Conservation (phyloP, 2,888 invertebrate species). For the Clusia tigrina region DNA sequence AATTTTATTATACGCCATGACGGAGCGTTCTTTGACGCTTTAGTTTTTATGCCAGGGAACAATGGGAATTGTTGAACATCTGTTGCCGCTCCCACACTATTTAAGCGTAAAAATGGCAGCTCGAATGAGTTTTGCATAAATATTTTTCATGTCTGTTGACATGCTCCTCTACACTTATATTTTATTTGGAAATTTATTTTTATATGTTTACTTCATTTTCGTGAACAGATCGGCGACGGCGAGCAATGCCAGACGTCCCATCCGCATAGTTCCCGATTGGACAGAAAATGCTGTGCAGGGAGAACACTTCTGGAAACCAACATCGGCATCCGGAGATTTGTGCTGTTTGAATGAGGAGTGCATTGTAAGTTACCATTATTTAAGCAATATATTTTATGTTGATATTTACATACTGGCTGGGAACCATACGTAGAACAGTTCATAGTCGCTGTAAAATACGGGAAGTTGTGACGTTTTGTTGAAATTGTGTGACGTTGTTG, state of each 20-base stretch:
- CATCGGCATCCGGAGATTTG: slow-evolving; percentile 91
- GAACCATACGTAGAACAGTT: too few relatives aligned
- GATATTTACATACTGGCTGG: too few relatives aligned
- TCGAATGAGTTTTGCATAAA: background rate
- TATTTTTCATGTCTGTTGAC: background rate
- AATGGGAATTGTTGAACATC: background rate
- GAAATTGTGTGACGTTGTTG: too few relatives aligned
- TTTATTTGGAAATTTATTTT: too few relatives aligned
- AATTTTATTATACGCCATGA: too few relatives aligned
- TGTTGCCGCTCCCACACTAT: background rate
- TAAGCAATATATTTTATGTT: too few relatives aligned
- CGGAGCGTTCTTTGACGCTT: too few relatives aligned
- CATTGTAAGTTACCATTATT: slow-evolving; percentile 58
- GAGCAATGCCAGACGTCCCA: slow-evolving; percentile 66
- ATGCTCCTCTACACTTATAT: too few relatives aligned
- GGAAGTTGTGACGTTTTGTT: too few relatives aligned
- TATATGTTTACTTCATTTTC: too few relatives aligned
- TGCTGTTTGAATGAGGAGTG: slow-evolving; percentile 95
- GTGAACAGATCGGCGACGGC: slow-evolving; percentile 64
- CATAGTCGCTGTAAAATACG: too few relatives aligned
- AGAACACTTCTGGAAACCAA: slow-evolving; percentile 92
- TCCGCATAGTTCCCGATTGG: slow-evolving; percentile 88
- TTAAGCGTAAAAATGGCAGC: background rate
- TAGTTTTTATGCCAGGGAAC: too few relatives aligned
- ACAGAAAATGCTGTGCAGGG: slow-evolving; percentile 85